Evolutionary conservation across 1,140 invertebrate genomes (phyloP), one percentile per base, ranked within the genome.

Genomic region (Sitophilus oryzae): DNA sequence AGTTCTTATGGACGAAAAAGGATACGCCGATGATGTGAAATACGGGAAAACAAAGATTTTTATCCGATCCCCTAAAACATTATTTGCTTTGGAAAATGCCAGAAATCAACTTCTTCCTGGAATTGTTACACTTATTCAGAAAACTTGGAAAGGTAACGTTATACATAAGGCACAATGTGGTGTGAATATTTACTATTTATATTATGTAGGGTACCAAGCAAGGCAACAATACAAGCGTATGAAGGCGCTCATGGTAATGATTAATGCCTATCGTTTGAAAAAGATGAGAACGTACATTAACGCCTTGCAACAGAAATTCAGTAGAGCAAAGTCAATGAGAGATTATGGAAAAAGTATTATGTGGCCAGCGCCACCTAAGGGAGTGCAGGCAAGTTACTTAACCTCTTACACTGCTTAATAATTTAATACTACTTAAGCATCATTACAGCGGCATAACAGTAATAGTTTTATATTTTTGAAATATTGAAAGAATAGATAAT

Each of bases 21-120:
- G 82, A 18, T 85, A 94, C 54, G 73, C 76, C 0, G 69, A 84
- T 56, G 95, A 98, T 68, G 93, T 96, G 2, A 89, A 90, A 66
- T 96, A 90, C 65, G 95, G 94, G 8, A 87, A 90, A 59, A 96
- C 93, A 1, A 98, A 98, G 74, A 81, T 98, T 40, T 98, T 98
- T 65, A 93, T 98, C 61, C 80, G 92, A 63, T 84, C 86, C 14
- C 94, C 96, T 0, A 82, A 82, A 60, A 96, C 93, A 0, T 73
- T 98, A 2, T 96, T 96, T 70, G 77, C 83, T 1, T 71, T 98
- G 60, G 95, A 98, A 75, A 83, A 87, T 66, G 79, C 83, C 37
- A 77, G 89, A 56, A 86, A 85, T 45, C 82, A 86, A 49, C 79
- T 90, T 56, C 87, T 98, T 41, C 93, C 93, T 0, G 82, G 84